Conservation (phyloP, 2,797 vertebrate species). For the Aeoliscus strigatus region DNA sequence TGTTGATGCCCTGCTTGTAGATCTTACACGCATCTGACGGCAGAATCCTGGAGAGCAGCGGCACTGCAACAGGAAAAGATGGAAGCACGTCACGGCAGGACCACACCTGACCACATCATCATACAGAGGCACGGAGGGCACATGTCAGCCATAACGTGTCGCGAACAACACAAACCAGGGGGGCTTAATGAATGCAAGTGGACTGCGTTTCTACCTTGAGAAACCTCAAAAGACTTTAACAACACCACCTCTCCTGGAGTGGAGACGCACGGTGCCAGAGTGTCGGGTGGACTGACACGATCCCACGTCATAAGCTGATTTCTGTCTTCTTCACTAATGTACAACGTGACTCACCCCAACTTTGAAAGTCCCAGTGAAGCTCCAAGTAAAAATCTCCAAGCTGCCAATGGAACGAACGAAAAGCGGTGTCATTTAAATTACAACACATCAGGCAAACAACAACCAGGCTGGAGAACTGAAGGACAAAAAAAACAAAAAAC, state of each 20-base stretch:
- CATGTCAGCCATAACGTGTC: too few species aligned
- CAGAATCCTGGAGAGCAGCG: conserved; percentile 98
- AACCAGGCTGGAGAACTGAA: too few species aligned
- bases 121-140: too few species aligned
- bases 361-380: conserved; percentile 99
- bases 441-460: too few species aligned
- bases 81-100: conserved; percentile 23
- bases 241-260: too few species aligned
- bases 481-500: too few species aligned
- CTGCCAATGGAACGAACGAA: conserved; percentile 68
- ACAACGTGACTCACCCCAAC: conserved; percentile 88
- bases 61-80: conserved; percentile 79
- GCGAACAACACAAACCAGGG: conserved; percentile 4
- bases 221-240: too few species aligned
- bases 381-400: conserved; percentile 98
- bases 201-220: too few species aligned
- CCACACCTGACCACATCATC: conserved; percentile 5
- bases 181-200: not conserved
- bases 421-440: not conserved
- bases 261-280: too few species aligned
- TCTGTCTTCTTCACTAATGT: too few species aligned
- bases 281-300: too few species aligned
- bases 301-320: too few species aligned
- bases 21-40: conserved; percentile 99
- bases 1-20: conserved; percentile 99